Conservation (phyloP, 2,888 invertebrate species). For the Ophioninae sp. region DNA sequence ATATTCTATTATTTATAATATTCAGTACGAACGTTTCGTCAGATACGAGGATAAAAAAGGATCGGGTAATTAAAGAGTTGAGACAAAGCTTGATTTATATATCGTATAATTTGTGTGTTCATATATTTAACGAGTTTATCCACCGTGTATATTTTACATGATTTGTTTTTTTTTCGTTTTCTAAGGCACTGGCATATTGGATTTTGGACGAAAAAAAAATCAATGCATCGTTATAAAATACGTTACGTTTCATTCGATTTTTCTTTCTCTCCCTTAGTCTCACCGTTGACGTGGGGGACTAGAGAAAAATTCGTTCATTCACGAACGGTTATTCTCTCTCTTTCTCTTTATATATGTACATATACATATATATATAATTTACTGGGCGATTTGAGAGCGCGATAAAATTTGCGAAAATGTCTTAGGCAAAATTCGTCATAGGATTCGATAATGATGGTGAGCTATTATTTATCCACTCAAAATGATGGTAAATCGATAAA, state of each 20-base stretch:
- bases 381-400: constrained; percentile 53
- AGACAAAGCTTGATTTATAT: constrained; percentile 40
- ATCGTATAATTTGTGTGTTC: constrained; percentile 70
- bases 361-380: constrained; percentile 59
- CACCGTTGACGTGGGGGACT: constrained; percentile 58
- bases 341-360: constrained; percentile 33
- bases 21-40: too few relatives aligned
- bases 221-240: constrained; percentile 45
- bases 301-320: constrained; percentile 57
- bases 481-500: constrained; percentile 37
- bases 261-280: constrained; percentile 46
- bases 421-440: constrained; percentile 47
- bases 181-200: constrained; percentile 71
- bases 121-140: constrained; percentile 77
- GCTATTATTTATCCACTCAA: constrained; percentile 14
- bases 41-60: too few relatives aligned
- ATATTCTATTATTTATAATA: too few relatives aligned
- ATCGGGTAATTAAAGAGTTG: too few relatives aligned
- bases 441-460: constrained; percentile 34
- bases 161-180: constrained; percentile 38
- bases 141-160: constrained; percentile 70
- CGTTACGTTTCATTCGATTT: constrained; percentile 39
- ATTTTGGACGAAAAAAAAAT: constrained; percentile 63
- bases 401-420: constrained; percentile 44
- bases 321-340: constrained; percentile 41